Base-by-base conservation (phyloP, 2,113 vertebrate species). In the Datnioides undecimradiatus region DNA sequence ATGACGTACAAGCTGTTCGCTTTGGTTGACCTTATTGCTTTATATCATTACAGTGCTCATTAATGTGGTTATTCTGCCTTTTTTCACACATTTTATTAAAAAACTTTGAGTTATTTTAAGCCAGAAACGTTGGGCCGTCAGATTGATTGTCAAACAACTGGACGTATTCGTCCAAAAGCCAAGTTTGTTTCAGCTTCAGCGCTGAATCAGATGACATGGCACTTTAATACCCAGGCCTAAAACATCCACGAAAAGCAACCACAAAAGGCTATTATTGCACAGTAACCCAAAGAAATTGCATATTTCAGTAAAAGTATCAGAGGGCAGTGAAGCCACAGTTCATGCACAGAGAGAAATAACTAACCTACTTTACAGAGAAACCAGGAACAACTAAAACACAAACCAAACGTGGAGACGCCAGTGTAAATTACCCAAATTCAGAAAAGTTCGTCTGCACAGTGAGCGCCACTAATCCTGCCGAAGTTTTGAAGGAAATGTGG, bases 1-100 rank as follows among this genome's bases (percentile, higher is more conserved):
- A 64, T 38, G 74, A 85, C 54, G n/a, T 13, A 33, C 8, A 52
- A 5, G 59, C 41, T 34, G 65, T 72, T 64, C n/a, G 34, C 88
- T 91, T 90, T 91, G 88, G 86, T 88, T 84, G 17, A 29, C 66
- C 23, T 68, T 83, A 80, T 80, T 86, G 85, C 77, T 84, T 54
- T 8, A 36, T 43, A 29, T n/a, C 21, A 41, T 43, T 33, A 48
- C 17, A 69, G 43, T 38, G 51, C 9, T 55, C 5, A 31, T 75
- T 57, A 41, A 48, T 36, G 33, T 14, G 51, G 19, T 45, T n/a
- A 55, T 8, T 63, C 74, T 76, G 14, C 8, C 13, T 43, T 13
- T 17, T 57, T 45, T 29, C 3, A 2, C 31, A 55, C 11, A 23
- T 41, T 25, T 3, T 25, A 7, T 34, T 34, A 62, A 45, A 55